Evolutionary conservation across 1,140 invertebrate species (phyloP).

Genomic region (Rhynchophorus ferrugineus): DNA sequence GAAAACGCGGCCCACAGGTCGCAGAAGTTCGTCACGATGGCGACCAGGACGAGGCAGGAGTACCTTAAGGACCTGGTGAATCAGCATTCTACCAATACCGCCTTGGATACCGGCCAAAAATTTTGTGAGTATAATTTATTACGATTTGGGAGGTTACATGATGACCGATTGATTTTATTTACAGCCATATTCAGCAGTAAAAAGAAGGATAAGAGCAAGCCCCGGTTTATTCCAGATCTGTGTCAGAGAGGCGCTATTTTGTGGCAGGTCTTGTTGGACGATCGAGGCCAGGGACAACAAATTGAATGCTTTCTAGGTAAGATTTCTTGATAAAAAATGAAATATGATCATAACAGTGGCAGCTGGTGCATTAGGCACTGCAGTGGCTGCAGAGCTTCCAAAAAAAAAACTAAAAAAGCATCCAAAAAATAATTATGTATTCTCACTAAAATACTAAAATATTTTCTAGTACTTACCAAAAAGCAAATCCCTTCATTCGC

Average conservation of each 20-base stretch:
- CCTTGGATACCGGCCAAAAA: constrained; percentile 80
- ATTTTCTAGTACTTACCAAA: no score
- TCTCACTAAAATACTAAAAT: no score
- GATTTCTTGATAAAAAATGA: neutral
- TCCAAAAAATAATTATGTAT: no score
- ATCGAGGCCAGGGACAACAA: constrained; percentile 57
- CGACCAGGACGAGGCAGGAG: constrained; percentile 89
- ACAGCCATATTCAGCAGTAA: constrained; percentile 61
- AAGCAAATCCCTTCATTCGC: no score
- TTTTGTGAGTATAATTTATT: constrained; percentile 64
- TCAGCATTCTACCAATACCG: constrained; percentile 75
- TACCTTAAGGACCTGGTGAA: constrained; percentile 87
- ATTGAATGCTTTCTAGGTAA: constrained; percentile 74
- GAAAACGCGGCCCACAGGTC: constrained; percentile 94
- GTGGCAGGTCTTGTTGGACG: constrained; percentile 68
- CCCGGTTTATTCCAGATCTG: constrained; percentile 59
- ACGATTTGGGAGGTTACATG: constrained; percentile 1
- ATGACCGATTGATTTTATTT: constrained; percentile 26
- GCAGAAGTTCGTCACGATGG: constrained; percentile 96
- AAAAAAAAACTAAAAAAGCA: no score
- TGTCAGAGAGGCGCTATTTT: constrained; percentile 65
- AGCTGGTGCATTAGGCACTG: no score
- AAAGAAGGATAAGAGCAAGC: constrained; percentile 60
- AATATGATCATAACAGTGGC: no score
- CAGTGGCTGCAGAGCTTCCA: no score